Conservation (phyloP, 37 sponge, comb jelly and placozoan species). For the Beroe ovata region DNA sequence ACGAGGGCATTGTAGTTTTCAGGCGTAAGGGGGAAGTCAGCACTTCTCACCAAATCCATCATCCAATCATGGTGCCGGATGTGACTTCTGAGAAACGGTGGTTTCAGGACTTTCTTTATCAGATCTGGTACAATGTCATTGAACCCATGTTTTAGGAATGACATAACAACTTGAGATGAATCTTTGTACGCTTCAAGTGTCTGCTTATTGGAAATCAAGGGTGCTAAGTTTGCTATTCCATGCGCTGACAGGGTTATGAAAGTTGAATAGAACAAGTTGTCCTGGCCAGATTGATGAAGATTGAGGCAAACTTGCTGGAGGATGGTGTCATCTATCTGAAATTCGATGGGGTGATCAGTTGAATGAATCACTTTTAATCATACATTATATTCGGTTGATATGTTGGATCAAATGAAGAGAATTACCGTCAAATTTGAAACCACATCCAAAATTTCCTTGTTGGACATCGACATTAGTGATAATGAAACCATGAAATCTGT, state of each 20-base stretch:
- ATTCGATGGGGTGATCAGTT: too few relatives aligned
- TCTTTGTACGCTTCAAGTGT: background rate
- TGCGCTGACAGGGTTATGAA: background rate
- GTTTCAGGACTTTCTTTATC: background rate
- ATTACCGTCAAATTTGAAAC: too few relatives aligned
- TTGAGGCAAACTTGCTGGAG: background rate
- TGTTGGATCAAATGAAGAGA: too few relatives aligned
- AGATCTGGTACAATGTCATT: background rate
- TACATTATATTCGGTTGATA: too few relatives aligned
- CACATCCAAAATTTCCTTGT: background rate
- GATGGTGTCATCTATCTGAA: background rate
- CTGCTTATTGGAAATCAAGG: background rate
- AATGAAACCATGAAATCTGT: background rate
- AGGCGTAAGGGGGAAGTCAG: background rate
- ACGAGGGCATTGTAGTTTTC: constrained; percentile 9
- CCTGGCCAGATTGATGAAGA: constrained; percentile 3
- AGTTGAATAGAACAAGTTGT: constrained; percentile 1
- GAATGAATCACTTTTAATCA: too few relatives aligned
- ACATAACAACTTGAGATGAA: background rate
- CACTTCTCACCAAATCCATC: background rate
- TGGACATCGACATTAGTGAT: background rate
- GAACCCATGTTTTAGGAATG: background rate
- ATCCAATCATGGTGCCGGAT: background rate
- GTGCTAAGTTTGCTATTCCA: background rate
- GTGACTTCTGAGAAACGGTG: background rate